A percentile compares a stretch with the other conserved stretches of the same genome.
phyloP scores from a whole-genome alignment of 2,797 vertebrate species.

The Hyperoplus immaculatus region DNA sequence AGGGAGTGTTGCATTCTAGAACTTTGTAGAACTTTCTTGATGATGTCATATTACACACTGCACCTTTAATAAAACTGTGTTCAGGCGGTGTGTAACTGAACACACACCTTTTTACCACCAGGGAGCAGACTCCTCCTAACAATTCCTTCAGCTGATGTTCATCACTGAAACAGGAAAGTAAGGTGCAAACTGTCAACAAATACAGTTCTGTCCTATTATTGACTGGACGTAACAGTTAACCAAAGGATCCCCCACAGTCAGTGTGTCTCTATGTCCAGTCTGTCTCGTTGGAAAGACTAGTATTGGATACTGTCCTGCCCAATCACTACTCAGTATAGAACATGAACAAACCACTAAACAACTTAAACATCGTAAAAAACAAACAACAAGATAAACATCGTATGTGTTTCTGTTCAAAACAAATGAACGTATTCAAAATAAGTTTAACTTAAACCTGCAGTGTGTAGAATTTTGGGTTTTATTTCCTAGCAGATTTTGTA shows the following conservation, averaged over 20 bases:
- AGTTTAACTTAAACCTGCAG: too few species aligned
- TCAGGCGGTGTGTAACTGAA: background rate
- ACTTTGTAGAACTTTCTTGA: too few species aligned
- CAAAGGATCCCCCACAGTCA: background rate
- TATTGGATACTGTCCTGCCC: background rate
- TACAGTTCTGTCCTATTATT: background rate
- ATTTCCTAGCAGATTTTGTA: too few species aligned
- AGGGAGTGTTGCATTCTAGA: too few species aligned
- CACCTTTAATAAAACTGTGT: too few species aligned
- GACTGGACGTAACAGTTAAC: background rate
- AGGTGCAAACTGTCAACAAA: background rate
- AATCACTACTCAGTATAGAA: conserved; percentile 8
- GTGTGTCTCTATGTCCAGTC: background rate
- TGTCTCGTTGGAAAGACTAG: background rate
- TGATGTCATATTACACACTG: too few species aligned
- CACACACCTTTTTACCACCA: conserved; percentile 28
- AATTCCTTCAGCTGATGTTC: background rate
- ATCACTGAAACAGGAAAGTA: background rate
- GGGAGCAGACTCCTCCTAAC: conserved; percentile 50
- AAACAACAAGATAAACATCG: background rate
- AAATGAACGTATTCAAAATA: background rate
- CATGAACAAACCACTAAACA: background rate
- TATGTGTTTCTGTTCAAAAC: background rate
- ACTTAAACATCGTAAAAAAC: background rate
- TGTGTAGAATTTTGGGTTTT: too few species aligned